A percentile compares a stretch with the other conserved stretches of the same genome.
phyloP scores from a whole-genome alignment of 2,797 vertebrate genomes.

The Channallabes apus region DNA sequence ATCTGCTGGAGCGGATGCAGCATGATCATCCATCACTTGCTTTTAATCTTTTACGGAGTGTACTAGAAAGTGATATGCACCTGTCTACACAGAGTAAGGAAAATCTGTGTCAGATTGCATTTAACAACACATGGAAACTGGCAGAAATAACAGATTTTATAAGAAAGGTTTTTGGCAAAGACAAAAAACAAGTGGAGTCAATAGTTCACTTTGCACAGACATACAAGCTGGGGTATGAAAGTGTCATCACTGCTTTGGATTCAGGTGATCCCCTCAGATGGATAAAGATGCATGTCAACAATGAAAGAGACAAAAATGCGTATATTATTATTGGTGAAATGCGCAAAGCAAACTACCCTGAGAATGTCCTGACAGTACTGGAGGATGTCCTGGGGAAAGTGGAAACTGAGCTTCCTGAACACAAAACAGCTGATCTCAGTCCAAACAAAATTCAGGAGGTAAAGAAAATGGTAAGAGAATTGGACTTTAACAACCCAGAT shows the following conservation, averaged over 20 bases:
- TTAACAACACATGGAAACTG: slow-evolving; percentile 12
- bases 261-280: slow-evolving; percentile 5
- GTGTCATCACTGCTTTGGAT: background rate
- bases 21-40: slow-evolving; percentile 20
- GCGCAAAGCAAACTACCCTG: slow-evolving; percentile 36
- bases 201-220: slow-evolving; percentile 31
- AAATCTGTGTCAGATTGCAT: slow-evolving; percentile 25
- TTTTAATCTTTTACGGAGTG: background rate
- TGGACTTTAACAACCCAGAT: slow-evolving; percentile 44
- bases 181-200: background rate
- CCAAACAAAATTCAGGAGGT: background rate
- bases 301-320: slow-evolving; percentile 22
- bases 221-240: slow-evolving; percentile 4
- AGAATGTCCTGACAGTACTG: slow-evolving; percentile 38
- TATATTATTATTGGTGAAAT: slow-evolving; percentile 46
- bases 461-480: slow-evolving; percentile 22
- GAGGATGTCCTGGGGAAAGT: slow-evolving; percentile 43
- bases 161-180: background rate
- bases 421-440: background rate
- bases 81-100: slow-evolving; percentile 14
- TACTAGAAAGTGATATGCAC: background rate
- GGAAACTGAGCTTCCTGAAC: slow-evolving; percentile 26
- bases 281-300: background rate
- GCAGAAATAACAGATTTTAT: slow-evolving; percentile 19
- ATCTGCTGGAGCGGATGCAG: background rate